phyloP scores from a whole-genome alignment of 1,140 invertebrate genomes.

The Linepithema humile region DNA sequence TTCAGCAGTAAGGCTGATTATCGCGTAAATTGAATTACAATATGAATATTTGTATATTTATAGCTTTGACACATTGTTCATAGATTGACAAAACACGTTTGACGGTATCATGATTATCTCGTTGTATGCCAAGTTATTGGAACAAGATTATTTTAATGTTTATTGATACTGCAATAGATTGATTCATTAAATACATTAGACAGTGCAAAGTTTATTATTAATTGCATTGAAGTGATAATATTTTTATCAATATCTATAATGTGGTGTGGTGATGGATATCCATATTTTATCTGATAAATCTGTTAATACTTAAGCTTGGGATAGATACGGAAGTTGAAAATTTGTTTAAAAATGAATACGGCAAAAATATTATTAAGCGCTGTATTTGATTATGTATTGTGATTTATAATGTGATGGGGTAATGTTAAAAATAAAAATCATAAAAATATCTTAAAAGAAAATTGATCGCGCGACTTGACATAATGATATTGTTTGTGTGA shows the following conservation, averaged over 20 bases:
- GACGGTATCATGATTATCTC: conserved; percentile 69
- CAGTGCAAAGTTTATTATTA: too few species aligned
- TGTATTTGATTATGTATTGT: neutral
- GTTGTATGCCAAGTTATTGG: conserved; percentile 82
- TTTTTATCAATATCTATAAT: neutral
- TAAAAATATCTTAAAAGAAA: neutral
- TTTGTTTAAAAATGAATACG: neutral
- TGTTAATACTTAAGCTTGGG: neutral
- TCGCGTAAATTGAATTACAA: conserved; percentile 36
- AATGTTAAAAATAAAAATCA: neutral
- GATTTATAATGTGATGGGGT: too few species aligned
- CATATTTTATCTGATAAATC: too few species aligned
- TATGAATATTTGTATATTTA: conserved; percentile 70
- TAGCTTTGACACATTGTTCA: conserved; percentile 77
- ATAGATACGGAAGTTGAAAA: conserved; percentile 11
- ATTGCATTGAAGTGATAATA: too few species aligned
- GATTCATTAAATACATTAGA: too few species aligned
- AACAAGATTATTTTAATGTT: conserved; percentile 63
- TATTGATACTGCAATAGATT: too few species aligned
- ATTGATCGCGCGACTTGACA: neutral
- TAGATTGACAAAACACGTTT: conserved; percentile 72
- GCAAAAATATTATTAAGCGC: neutral
- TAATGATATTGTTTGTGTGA: neutral
- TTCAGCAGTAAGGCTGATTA: conserved; percentile 10
- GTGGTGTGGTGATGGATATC: neutral